Evolutionary conservation across 2,797 vertebrate species (phyloP).

Genomic region (Hafferia zeledoni): DNA sequence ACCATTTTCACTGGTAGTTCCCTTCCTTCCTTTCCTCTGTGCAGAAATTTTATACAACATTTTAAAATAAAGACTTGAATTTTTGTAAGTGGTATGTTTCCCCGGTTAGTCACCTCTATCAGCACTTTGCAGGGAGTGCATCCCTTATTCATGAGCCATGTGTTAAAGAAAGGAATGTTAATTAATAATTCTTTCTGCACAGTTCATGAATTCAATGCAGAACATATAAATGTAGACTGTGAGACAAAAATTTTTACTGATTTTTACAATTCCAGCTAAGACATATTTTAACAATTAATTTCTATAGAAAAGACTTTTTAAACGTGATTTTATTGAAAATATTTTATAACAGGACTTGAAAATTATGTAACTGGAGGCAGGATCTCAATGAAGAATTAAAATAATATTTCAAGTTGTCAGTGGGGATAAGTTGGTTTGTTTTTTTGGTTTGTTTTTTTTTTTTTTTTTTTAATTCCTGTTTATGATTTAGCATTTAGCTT

Average conservation of each 20-base stretch:
- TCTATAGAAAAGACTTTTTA: slow-evolving; percentile 44
- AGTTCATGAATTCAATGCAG: slow-evolving; percentile 41
- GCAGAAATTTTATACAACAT: neutral
- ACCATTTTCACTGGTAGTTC: neutral
- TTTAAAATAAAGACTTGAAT: neutral
- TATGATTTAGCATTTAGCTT: slow-evolving; percentile 37
- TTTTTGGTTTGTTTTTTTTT: no score
- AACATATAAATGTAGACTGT: slow-evolving; percentile 43
- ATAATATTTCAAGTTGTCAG: slow-evolving; percentile 43
- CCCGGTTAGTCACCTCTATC: neutral
- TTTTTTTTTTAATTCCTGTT: neutral
- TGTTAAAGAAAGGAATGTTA: slow-evolving; percentile 44
- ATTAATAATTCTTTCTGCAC: slow-evolving; percentile 54
- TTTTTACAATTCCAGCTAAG: slow-evolving; percentile 55
- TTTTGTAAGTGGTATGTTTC: neutral
- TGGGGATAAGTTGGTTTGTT: neutral
- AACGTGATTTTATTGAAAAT: slow-evolving; percentile 49
- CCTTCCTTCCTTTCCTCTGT: neutral
- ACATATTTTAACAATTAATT: slow-evolving; percentile 36
- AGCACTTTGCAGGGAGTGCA: neutral
- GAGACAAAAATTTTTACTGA: slow-evolving; percentile 59
- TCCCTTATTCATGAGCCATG: slow-evolving; percentile 51
- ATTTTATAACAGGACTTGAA: slow-evolving; percentile 27
- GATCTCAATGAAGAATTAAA: slow-evolving; percentile 44
- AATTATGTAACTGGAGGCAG: neutral